Percentiles rank a stretch among this genome's conserved stretches.
Evolutionary conservation across 1,140 invertebrate genomes (phyloP).

Genomic region (Drosophila eugracilis): DNA sequence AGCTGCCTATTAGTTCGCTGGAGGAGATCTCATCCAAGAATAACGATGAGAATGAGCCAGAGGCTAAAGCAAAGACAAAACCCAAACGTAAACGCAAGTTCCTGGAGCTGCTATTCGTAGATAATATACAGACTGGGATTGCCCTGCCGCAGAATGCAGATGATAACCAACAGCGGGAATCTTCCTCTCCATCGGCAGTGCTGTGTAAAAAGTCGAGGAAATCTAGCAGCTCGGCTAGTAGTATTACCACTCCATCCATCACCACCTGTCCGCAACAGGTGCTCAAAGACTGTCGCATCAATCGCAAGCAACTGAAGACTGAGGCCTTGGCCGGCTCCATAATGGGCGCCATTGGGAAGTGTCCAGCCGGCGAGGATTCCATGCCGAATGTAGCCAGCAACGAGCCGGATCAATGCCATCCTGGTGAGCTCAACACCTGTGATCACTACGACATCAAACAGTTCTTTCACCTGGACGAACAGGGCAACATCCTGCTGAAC

Average conservation of each 20-base stretch:
- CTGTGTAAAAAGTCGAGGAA: constrained; percentile 55
- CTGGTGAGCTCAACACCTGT: constrained; percentile 67
- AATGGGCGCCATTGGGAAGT: constrained; percentile 81
- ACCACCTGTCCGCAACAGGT: constrained; percentile 69
- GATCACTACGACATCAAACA: constrained; percentile 84
- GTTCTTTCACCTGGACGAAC: constrained; percentile 82
- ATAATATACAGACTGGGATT: constrained; percentile 69
- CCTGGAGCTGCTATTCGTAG: constrained; percentile 65
- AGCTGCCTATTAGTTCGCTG: not conserved
- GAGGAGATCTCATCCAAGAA: not conserved
- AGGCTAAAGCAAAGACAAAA: not conserved
- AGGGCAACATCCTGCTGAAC: constrained; percentile 82
- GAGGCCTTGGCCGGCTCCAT: constrained; percentile 79
- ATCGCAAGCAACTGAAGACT: constrained; percentile 82
- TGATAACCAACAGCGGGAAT: not conserved
- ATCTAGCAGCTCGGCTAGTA: constrained; percentile 51
- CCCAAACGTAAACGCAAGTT: constrained; percentile 58
- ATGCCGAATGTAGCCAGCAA: not conserved
- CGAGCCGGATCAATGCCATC: constrained; percentile 61
- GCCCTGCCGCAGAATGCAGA: constrained; percentile 18
- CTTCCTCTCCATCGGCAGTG: constrained; percentile 9
- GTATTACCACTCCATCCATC: constrained; percentile 8
- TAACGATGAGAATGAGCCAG: not conserved
- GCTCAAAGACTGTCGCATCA: constrained; percentile 77
- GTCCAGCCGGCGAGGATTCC: constrained; percentile 47